Conservation (phyloP, 2,113 vertebrate genomes). For the Uria lomvia region DNA sequence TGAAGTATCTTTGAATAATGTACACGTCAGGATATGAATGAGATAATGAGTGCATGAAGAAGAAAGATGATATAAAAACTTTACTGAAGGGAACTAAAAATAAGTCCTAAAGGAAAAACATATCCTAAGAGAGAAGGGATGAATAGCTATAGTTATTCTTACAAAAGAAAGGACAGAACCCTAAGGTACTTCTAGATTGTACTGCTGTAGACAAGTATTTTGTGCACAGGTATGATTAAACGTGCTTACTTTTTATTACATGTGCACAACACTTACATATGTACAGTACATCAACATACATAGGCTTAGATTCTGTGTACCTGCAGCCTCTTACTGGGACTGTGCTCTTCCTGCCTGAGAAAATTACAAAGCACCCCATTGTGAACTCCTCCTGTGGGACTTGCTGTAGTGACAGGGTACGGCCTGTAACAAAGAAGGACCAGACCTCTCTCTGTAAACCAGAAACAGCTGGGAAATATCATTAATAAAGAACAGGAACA, state of each 20-base stretch:
- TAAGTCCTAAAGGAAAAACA: neutral
- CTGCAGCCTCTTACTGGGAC: neutral
- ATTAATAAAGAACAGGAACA: neutral
- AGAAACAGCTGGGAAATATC: neutral
- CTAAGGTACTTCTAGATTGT: neutral
- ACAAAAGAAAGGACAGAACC: neutral
- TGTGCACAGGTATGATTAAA: neutral
- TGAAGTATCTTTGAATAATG: neutral
- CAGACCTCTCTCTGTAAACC: neutral
- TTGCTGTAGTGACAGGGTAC: neutral
- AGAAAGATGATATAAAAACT: neutral
- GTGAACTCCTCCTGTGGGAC: neutral
- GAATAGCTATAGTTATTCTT: neutral
- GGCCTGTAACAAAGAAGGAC: neutral
- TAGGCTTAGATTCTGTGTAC: neutral
- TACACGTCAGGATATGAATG: neutral
- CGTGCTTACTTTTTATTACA: neutral
- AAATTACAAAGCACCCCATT: neutral
- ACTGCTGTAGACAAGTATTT: neutral
- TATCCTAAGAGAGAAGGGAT: neutral
- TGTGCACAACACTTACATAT: neutral
- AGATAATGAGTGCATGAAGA: neutral
- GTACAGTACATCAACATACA: rapidly evolving
- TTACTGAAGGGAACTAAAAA: neutral
- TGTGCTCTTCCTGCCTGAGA: neutral